Conservation (phyloP, 2,113 vertebrate species). For the Prolemur simus region DNA sequence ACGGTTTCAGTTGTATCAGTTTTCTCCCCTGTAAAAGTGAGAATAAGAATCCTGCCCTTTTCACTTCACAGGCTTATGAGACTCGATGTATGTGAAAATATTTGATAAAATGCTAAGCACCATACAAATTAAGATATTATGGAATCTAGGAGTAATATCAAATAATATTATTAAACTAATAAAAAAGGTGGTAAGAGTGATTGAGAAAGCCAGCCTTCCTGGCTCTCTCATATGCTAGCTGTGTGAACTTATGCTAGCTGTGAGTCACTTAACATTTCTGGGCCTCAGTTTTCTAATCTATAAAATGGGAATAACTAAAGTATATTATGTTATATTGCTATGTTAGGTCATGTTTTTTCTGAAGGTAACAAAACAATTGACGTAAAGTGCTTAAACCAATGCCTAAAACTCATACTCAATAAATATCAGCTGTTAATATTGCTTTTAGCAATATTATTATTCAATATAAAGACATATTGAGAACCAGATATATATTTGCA, state of each 20-base stretch:
- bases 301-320: slow-evolving; percentile 5
- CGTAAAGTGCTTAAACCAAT: not conserved
- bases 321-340: not conserved
- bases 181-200: not conserved
- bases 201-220: not conserved
- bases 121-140: not conserved
- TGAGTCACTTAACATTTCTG: not conserved
- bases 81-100: not conserved
- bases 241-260: not conserved
- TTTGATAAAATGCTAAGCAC: not conserved
- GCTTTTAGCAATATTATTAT: not conserved
- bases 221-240: not conserved
- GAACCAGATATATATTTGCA: not conserved
- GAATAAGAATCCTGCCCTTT: not conserved
- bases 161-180: not conserved
- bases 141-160: not conserved
- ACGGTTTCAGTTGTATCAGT: not conserved
- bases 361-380: not conserved
- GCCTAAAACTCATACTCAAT: not conserved
- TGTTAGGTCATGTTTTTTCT: not conserved
- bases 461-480: not conserved
- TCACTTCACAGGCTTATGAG: not conserved
- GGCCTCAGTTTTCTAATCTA: slow-evolving; percentile 27
- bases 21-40: not conserved
- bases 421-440: not conserved